Conservation (phyloP, 1,140 invertebrate species). For the Agrilus planipennis region DNA sequence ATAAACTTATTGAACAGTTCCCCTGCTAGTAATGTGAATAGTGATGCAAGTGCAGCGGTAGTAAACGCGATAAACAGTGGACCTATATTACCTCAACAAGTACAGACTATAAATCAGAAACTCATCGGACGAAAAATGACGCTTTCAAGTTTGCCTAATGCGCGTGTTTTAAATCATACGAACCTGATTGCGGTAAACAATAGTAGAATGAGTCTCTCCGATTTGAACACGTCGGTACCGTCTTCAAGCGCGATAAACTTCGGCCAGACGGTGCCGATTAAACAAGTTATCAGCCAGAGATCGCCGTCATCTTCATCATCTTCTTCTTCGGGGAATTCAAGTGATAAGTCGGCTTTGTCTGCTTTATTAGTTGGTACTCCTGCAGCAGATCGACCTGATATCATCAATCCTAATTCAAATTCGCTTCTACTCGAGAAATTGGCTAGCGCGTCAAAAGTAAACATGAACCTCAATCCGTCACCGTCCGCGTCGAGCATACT, state of each 20-base stretch:
- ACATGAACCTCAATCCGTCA: conserved; percentile 7
- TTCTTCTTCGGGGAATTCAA: conserved; percentile 9
- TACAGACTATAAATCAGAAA: conserved; percentile 27
- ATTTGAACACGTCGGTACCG: conserved; percentile 25
- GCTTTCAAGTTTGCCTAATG: conserved; percentile 26
- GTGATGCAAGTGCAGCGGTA: conserved; percentile 30
- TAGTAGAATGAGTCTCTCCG: conserved; percentile 17
- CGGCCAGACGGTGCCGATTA: conserved; percentile 21
- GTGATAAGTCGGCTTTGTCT: conserved; percentile 20
- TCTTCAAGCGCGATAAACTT: conserved; percentile 24
- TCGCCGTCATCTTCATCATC: conserved; percentile 11
- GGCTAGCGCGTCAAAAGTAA: conserved; percentile 36
- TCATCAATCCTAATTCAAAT: conserved; percentile 40
- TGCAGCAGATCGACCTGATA: conserved; percentile 44
- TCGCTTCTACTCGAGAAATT: conserved; percentile 44
- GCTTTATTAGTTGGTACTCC: conserved; percentile 39
- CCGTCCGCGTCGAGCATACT: conserved; percentile 22
- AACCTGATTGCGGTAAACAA: conserved; percentile 36
- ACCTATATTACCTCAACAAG: conserved; percentile 26
- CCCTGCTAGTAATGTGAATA: conserved; percentile 51
- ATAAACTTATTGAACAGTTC: conserved; percentile 61
- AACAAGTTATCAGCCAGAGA: conserved; percentile 20
- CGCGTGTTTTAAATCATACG: conserved; percentile 32
- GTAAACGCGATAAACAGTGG: conserved; percentile 31
- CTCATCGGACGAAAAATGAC: conserved; percentile 28